Percentiles rank a stretch among this genome's conserved stretches.
Conservation (phyloP, 1,140 invertebrate genomes). For the Oscheius sp. region DNA sequence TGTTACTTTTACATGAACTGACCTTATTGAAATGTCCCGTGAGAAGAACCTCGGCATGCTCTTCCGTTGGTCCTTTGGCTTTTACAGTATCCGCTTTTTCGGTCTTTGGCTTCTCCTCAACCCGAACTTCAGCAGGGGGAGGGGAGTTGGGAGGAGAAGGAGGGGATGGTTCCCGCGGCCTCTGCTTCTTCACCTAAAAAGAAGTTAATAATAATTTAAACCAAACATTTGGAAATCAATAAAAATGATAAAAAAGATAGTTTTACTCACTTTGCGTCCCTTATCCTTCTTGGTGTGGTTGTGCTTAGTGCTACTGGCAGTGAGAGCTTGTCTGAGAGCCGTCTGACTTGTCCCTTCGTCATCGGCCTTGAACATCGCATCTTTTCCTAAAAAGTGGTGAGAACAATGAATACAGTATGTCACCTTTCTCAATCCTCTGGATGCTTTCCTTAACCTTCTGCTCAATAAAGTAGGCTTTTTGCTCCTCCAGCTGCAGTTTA, state of each 20-base stretch:
- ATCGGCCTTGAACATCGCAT: background rate
- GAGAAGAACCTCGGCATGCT: no score
- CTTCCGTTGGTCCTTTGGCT: no score
- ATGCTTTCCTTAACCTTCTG: conserved; percentile 45
- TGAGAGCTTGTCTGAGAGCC: conserved; percentile 9
- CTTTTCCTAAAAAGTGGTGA: background rate
- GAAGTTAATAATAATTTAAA: no score
- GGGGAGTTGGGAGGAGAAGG: background rate
- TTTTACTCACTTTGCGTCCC: background rate
- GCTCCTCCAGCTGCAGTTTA: conserved; percentile 50
- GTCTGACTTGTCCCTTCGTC: conserved; percentile 3
- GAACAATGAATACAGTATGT: background rate
- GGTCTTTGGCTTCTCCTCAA: background rate
- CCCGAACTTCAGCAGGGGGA: background rate
- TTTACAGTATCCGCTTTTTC: background rate
- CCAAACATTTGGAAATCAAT: no score
- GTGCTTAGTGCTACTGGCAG: background rate
- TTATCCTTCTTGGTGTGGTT: background rate
- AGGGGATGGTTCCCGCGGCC: background rate
- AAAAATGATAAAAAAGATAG: background rate
- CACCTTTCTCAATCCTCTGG: conserved; percentile 8
- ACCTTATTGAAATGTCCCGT: no score
- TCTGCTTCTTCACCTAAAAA: background rate
- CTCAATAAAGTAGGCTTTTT: conserved; percentile 51
- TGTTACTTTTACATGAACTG: no score